Evolutionary conservation across 2,888 invertebrate genomes (phyloP).

Genomic region (Anoncus sp.): DNA sequence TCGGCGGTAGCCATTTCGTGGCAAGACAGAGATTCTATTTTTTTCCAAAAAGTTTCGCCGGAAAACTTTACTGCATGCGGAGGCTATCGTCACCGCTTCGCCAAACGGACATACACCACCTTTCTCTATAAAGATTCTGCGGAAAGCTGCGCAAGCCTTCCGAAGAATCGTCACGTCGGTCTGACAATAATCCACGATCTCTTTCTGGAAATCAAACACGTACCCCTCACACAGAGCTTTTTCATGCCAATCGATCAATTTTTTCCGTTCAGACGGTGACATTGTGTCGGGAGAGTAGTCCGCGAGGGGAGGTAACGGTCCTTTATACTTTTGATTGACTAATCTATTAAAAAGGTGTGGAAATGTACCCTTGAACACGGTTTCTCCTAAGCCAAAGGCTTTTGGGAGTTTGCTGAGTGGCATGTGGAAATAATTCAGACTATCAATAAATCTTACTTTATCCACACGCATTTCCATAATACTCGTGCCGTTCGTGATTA

Average conservation of each 20-base stretch:
- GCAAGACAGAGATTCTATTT: constrained; percentile 42
- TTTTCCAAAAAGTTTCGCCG: too few relatives aligned
- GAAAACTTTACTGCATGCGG: too few relatives aligned
- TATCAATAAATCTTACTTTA: constrained; percentile 68
- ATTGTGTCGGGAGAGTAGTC: too few relatives aligned
- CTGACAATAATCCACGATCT: neutral
- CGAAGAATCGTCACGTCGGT: constrained; percentile 2
- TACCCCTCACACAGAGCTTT: too few relatives aligned
- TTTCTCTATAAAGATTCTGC: constrained; percentile 57
- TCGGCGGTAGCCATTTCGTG: constrained; percentile 27
- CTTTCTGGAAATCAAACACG: constrained; percentile 6
- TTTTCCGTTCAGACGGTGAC: neutral
- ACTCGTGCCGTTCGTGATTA: constrained; percentile 67
- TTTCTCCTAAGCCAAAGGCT: constrained; percentile 67
- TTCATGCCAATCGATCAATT: neutral
- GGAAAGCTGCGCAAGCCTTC: constrained; percentile 43
- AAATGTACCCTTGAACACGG: constrained; percentile 68
- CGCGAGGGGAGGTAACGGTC: neutral
- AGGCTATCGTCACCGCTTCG: constrained; percentile 62
- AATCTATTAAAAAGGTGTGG: constrained; percentile 70
- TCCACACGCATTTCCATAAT: constrained; percentile 56
- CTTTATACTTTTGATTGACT: constrained; percentile 56
- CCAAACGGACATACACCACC: constrained; percentile 70
- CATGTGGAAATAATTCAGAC: constrained; percentile 74
- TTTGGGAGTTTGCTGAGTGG: constrained; percentile 68